Base-by-base conservation (phyloP, 2,797 vertebrate species). In the Crypturellus tataupa region DNA sequence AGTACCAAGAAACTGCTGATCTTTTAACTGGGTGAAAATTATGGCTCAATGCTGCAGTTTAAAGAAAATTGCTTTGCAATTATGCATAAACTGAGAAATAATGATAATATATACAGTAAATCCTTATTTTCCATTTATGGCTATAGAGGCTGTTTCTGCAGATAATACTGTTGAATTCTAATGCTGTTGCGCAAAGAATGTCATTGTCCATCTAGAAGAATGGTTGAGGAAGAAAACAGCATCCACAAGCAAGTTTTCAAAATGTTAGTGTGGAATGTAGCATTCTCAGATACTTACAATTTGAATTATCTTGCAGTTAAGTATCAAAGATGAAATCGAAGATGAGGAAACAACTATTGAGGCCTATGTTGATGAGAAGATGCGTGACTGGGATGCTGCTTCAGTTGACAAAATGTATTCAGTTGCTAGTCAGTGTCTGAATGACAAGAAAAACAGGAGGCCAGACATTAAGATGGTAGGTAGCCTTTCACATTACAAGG, bases 311-410 rank as follows among this genome's bases (percentile, higher is more conserved):
- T 95, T 91, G 78, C 81, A 99, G 99, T 98, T 99, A 96, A 98
- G 98, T 83, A 97, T 99, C 95, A 99, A 98, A 97, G 98, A 99
- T 47, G 98, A 99, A 95, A 99, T 99, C 33, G 99, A 99, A 33
- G 99, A 99, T 81, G 99, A 99, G 92, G 99, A 99, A 77, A 97
- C 98, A 95, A 98, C 98, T 12, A 94, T 99, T 94, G 98, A 98
- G 94, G 98, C 98, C 87, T 99, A 99, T 86, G 59, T 99, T 86
- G 99, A 99, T 96, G 89, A 93, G 90, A 99, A 98, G 97, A 99
- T 99, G 98, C 94, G 29, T 13, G 98, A 98, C 82, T 98, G 97
- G 95, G 97, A 98, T 87, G 84, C 95, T 73, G 68, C 94, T 87
- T 98, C 98, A 37, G 86, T 98, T 85, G 97, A 99, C 97, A 98